Conservation (phyloP, 2,113 vertebrate genomes). For the Thermophis baileyi region DNA sequence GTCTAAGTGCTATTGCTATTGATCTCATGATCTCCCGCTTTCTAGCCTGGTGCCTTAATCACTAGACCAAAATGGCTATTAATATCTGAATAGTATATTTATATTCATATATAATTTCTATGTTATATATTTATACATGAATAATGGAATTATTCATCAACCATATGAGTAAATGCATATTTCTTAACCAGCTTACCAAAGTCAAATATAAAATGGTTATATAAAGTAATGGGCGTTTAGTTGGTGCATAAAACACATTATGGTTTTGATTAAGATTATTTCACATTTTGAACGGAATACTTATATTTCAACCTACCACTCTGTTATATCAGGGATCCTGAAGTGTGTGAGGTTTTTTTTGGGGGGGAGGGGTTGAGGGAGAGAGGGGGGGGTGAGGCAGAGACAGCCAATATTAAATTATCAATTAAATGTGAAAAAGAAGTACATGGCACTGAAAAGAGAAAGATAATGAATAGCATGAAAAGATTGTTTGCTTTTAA, state of each 20-base stretch:
- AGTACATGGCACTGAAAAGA: background rate
- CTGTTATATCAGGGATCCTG: background rate
- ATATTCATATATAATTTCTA: background rate
- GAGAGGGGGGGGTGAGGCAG: background rate
- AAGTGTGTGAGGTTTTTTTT: background rate
- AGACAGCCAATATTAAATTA: background rate
- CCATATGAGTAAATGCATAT: background rate
- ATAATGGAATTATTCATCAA: background rate
- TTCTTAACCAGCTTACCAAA: background rate
- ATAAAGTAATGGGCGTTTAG: background rate
- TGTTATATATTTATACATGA: background rate
- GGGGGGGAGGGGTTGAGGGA: no score
- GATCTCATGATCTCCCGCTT: background rate
- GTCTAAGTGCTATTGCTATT: background rate
- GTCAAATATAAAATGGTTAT: background rate
- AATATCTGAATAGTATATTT: background rate
- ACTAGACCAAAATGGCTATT: background rate
- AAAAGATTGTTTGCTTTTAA: background rate
- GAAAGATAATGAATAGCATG: background rate
- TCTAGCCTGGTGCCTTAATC: background rate
- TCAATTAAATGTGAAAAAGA: background rate
- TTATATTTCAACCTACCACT: background rate
- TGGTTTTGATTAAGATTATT: background rate
- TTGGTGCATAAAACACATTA: background rate
- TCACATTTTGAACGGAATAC: background rate